Evolutionary conservation across 1,140 invertebrate genomes (phyloP).

Genomic region (Pogonomyrmex californicus): DNA sequence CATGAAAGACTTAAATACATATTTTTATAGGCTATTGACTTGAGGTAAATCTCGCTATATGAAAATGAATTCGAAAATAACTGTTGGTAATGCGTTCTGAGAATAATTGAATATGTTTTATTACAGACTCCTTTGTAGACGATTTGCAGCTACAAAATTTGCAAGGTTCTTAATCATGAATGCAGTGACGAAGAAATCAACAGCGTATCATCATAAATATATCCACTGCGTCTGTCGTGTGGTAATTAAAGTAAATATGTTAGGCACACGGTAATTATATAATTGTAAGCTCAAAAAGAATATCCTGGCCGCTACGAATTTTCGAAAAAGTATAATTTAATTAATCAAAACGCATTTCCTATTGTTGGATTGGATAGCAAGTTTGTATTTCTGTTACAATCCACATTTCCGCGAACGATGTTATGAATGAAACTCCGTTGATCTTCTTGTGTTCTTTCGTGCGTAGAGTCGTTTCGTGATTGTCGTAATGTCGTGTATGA

Average conservation of each 20-base stretch:
- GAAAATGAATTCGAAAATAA: background rate
- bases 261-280: background rate
- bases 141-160: background rate
- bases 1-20: background rate
- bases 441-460: background rate
- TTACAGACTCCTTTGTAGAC: slow-evolving; percentile 14
- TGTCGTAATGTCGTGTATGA: background rate
- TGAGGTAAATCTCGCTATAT: slow-evolving; percentile 8
- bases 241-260: slow-evolving; percentile 12
- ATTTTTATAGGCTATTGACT: background rate
- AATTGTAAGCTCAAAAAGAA: slow-evolving; percentile 5
- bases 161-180: background rate
- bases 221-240: background rate
- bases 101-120: background rate
- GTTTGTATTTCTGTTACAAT: background rate
- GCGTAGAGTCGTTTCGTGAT: background rate
- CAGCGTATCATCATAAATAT: background rate
- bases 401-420: background rate
- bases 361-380: background rate
- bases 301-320: background rate
- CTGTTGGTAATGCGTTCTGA: background rate
- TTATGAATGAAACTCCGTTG: background rate
- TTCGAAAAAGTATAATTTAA: background rate
- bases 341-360: background rate
- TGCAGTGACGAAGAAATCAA: background rate